Evolutionary conservation across 2,113 vertebrate genomes (phyloP), one percentile per base, ranked within the genome.

Genomic region (Aramus guarauna): DNA sequence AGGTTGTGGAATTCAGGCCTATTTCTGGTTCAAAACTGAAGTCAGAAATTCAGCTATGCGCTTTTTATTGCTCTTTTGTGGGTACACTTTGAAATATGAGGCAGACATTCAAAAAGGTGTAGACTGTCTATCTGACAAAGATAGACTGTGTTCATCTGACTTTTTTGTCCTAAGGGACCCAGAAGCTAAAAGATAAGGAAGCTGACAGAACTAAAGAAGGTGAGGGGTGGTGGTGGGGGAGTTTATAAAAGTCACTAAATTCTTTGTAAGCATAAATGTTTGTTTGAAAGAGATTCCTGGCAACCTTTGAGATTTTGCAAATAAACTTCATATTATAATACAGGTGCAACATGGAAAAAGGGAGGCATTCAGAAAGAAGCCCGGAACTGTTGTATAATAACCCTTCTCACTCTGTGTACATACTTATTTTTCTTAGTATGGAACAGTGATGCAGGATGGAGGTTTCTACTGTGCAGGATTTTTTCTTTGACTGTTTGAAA

Each of bases 111-210:
- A 74, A 45, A 92, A 91, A 96, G 39, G 60, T 77, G 45, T 11
- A 66, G 75, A 63, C 72, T 94, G 90, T 74, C 75, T 92, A 12
- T 59, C 52, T 91, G 91, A 84, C 89, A 91, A 69, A 94, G 88
- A 94, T 5, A 50, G 75, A 80, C 55, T 77, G 66, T 72, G 59
- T n/a, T 96, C 79, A 77, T 91, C 91, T 59, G 72, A 83, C 76
- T 94, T 45, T 71, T 90, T 73, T 94, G 72, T 89, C 68, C 76
- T 81, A 89, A 84, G 81, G 88, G 47, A 89, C 19, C 4, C 86
- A 92, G 47, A 67, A 87, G 43, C 60, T 72, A 77, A 59, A 89
- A 94, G 64, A 85, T 60, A 94, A 88, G 76, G 41, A 94, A 89
- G n/a, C 26, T 81, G 59, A 92, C 32, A 71, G 63, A 92, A 80